Percentiles rank a stretch among this genome's conserved stretches.
Evolutionary conservation across 2,797 vertebrate species (phyloP).

Genomic region (Clamator glandarius): DNA sequence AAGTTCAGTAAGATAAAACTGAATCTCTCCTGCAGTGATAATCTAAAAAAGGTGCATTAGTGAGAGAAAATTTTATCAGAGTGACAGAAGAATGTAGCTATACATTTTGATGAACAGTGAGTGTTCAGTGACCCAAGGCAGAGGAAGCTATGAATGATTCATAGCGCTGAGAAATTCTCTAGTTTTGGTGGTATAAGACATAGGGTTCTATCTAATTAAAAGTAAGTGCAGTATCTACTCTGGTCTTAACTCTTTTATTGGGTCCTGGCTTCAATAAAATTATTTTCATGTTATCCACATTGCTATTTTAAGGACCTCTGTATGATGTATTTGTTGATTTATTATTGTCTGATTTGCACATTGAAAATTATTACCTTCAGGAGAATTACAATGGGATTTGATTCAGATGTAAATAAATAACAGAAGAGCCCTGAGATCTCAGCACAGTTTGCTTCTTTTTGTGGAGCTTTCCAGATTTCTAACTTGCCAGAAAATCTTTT

Average conservation of each 20-base stretch:
- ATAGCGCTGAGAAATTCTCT: slow-evolving; percentile 37
- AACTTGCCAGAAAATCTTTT: slow-evolving; percentile 29
- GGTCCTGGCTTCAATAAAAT: slow-evolving; percentile 22
- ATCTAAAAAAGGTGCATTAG: not conserved
- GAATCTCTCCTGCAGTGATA: not conserved
- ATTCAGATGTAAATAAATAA: slow-evolving; percentile 64
- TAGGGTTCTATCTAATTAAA: slow-evolving; percentile 30
- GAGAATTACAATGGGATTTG: slow-evolving; percentile 41
- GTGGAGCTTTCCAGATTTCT: not conserved
- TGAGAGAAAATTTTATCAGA: slow-evolving; percentile 4
- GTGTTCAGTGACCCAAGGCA: slow-evolving; percentile 8
- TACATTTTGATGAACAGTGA: slow-evolving; percentile 46
- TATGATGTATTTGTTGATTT: slow-evolving; percentile 42
- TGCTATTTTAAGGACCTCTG: slow-evolving; percentile 44
- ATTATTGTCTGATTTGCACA: slow-evolving; percentile 67
- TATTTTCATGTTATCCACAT: slow-evolving; percentile 34
- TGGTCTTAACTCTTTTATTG: slow-evolving; percentile 8
- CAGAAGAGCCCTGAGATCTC: slow-evolving; percentile 42
- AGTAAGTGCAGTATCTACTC: not conserved
- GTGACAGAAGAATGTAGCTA: slow-evolving; percentile 27
- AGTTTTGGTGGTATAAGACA: slow-evolving; percentile 29
- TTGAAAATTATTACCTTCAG: slow-evolving; percentile 38
- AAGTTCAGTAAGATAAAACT: not conserved
- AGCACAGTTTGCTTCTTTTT: slow-evolving; percentile 11
- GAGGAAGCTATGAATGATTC: slow-evolving; percentile 52